Evolutionary conservation across 2,113 vertebrate species (phyloP).

Genomic region (Sciurus niger): DNA sequence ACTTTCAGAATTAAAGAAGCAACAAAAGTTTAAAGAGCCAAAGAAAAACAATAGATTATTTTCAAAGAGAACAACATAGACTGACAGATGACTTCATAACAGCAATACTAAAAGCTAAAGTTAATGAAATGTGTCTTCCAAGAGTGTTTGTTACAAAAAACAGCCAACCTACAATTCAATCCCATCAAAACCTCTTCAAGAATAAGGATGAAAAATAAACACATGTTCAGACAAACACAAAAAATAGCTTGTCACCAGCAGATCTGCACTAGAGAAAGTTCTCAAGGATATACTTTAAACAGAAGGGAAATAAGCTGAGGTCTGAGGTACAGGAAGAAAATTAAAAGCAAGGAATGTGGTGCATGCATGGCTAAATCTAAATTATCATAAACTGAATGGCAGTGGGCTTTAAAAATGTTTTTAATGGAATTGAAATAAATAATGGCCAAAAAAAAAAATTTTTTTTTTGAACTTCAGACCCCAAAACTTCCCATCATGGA

Average conservation of each 20-base stretch:
- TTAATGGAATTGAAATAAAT: not conserved
- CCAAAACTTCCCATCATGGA: not conserved
- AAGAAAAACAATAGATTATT: not conserved
- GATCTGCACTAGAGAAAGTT: conserved; percentile 1
- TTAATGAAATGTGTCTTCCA: not conserved
- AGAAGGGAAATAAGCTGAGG: not conserved
- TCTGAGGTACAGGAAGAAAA: conserved; percentile 35
- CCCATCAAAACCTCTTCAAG: conserved; percentile 19
- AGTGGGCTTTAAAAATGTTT: not conserved
- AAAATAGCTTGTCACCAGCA: not conserved
- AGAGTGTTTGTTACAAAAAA: not conserved
- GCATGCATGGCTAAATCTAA: not conserved
- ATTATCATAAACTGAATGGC: not conserved
- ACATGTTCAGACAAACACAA: conserved; percentile 29
- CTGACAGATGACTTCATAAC: conserved; percentile 36
- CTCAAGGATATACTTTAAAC: conserved; percentile 14
- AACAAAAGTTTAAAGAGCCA: conserved; percentile 20
- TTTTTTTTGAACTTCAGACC: conserved; percentile 8
- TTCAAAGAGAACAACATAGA: conserved; percentile 11
- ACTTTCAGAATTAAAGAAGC: conserved; percentile 47
- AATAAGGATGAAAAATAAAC: conserved; percentile 49
- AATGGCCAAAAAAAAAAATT: not conserved
- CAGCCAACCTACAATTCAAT: conserved; percentile 36
- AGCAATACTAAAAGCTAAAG: conserved; percentile 22
- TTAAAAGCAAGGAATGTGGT: conserved; percentile 18